Evolutionary conservation across 1,140 invertebrate genomes (phyloP), one percentile per base, ranked within the genome.

Genomic region (Rhopalosiphum maidis): DNA sequence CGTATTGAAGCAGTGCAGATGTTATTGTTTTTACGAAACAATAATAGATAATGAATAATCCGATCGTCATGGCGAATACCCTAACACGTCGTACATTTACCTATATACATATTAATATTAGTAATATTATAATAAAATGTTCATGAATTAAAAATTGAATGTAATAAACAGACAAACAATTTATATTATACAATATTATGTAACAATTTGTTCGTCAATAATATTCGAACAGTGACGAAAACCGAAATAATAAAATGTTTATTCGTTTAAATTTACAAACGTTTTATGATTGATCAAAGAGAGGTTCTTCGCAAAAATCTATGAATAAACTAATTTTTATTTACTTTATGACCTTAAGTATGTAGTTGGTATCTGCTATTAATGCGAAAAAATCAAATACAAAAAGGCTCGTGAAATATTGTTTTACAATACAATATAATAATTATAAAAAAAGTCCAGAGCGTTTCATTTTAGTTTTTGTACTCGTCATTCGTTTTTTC

Each of bases 121-220:
- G 15, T 35, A 18, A 77, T 35, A 77, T n/a, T 15, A 77, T 21
- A 77, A 77, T n/a, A 18, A 41, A 85, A 43, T 25, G 37, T 25
- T 41, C 22, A 87, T 18, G 43, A 46, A 48, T 48, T 87, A 46
- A 87, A 87, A 87, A 46, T n/a, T n/a, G 25, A 48, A 87, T 30
- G 30, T 48, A 46, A 11, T 48, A 87, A 87, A 87, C 43, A 87
- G 30, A 46, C 30, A 86, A 86, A n/a, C 37, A 41, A 3, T 25
- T 11, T 41, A 41, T 85, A 85, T 85, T 85, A 43, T 85, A 85
- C 43, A 83, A 83, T 83, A 77, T n/a, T 77, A n/a, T n/a, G 30
- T n/a, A 83, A 82, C n/a, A 82, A 82, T 82, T 77, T 18, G 60
- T 15, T n/a, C 30, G 5, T n/a, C 30, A 77, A 77, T 77, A 77